Conservation (phyloP, 2,113 vertebrate species). For the Callopanchax toddi region DNA sequence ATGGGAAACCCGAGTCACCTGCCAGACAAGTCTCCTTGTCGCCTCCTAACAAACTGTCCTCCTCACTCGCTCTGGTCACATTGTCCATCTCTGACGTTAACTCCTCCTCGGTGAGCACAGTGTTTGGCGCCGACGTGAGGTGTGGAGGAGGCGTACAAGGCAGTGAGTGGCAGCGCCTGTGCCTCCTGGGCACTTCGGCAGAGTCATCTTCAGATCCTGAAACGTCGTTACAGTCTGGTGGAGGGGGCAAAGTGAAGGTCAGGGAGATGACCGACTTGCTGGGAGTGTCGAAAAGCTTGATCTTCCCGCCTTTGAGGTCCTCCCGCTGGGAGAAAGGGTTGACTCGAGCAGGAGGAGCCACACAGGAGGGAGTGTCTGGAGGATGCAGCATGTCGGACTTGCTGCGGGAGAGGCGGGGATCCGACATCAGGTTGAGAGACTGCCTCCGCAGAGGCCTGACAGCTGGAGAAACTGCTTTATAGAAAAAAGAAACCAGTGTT, state of each 20-base stretch:
- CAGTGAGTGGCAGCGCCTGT: conserved; percentile 87
- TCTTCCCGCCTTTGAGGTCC: conserved; percentile 92
- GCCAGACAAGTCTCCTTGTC: conserved; percentile 3
- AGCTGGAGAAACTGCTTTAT: conserved; percentile 23
- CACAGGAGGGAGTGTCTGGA: conserved; percentile 56
- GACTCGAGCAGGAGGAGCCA: conserved; percentile 78
- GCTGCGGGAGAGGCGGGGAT: conserved; percentile 86
- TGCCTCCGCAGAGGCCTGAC: conserved; percentile 48
- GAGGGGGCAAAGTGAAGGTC: conserved; percentile 86
- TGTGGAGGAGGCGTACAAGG: conserved; percentile 86
- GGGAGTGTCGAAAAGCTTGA: conserved; percentile 92
- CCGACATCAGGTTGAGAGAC: conserved; percentile 69
- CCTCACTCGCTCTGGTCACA: background rate
- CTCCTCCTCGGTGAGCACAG: conserved; percentile 33
- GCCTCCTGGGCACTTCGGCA: conserved; percentile 25
- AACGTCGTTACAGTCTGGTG: conserved; percentile 57
- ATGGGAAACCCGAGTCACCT: conserved; percentile 68
- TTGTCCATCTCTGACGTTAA: background rate
- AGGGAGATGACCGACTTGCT: conserved; percentile 91
- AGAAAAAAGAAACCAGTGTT: background rate
- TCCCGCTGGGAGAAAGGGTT: conserved; percentile 94
- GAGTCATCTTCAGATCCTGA: conserved; percentile 41
- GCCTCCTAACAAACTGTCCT: conserved; percentile 19
- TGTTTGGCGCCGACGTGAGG: conserved; percentile 41
- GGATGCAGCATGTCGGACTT: conserved; percentile 88